Percentiles rank a stretch among this genome's conserved stretches.
phyloP scores from a whole-genome alignment of 2,113 vertebrate species.

The Onychostruthus taczanowskii region DNA sequence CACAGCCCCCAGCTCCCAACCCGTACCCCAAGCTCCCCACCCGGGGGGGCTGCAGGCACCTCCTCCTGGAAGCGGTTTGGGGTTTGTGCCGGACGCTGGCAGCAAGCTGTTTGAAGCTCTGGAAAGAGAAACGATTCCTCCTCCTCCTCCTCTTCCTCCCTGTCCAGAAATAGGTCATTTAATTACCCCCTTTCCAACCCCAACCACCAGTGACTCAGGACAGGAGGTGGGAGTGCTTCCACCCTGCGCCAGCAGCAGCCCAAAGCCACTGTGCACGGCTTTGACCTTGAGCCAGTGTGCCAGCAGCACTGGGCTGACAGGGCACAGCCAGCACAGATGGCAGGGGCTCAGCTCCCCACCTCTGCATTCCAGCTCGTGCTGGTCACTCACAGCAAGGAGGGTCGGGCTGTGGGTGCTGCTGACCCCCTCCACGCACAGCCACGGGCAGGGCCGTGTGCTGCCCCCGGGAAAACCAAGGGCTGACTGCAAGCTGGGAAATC shows the following conservation, averaged over 20 bases:
- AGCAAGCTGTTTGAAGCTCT: slow-evolving; percentile 1
- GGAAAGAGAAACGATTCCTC: neutral
- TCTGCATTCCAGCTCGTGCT: neutral
- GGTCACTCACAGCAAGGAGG: neutral
- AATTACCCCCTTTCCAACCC: slow-evolving; percentile 22
- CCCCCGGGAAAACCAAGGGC: neutral
- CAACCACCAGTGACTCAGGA: neutral
- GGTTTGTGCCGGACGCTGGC: neutral
- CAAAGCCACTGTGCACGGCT: neutral
- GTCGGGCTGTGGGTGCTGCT: fast-evolving
- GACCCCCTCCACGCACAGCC: fast-evolving
- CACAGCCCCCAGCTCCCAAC: neutral
- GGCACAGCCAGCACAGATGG: neutral
- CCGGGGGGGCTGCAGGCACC: neutral
- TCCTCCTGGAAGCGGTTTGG: neutral
- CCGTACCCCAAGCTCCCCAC: neutral
- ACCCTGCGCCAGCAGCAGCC: neutral
- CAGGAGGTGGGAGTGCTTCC: neutral
- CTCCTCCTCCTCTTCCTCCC: slow-evolving; percentile 17
- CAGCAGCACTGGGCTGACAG: neutral
- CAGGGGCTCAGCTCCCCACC: neutral
- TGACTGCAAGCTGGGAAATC: neutral
- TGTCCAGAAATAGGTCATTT: slow-evolving; percentile 33
- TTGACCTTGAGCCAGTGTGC: neutral
- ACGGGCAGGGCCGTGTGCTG: fast-evolving